Conservation (phyloP, 2,113 vertebrate genomes). For the Dendrocopos noguchii region DNA sequence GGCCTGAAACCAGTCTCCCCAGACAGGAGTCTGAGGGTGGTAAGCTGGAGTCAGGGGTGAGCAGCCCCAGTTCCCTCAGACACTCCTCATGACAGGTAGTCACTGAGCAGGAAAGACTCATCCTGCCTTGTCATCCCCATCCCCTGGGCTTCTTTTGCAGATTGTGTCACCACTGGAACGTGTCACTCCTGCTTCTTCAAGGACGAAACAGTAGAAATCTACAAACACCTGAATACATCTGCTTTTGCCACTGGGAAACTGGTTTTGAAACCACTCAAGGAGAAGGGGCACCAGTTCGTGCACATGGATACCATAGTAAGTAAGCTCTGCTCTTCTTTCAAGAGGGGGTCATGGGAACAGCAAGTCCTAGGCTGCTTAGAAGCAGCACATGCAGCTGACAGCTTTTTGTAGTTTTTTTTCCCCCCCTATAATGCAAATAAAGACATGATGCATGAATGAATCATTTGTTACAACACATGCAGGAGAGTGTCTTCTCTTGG, state of each 20-base stretch:
- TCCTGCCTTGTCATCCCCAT: background rate
- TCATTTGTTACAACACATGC: background rate
- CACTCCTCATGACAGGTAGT: background rate
- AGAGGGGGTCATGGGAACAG: background rate
- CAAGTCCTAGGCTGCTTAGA: background rate
- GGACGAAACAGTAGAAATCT: constrained; percentile 61
- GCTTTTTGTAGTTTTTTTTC: background rate
- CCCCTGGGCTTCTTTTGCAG: constrained; percentile 49
- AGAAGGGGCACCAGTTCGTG: constrained; percentile 79
- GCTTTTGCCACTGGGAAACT: constrained; percentile 77
- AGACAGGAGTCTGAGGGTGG: too few species aligned
- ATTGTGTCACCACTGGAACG: constrained; percentile 64
- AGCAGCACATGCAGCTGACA: background rate
- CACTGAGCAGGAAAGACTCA: background rate
- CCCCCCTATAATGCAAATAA: background rate
- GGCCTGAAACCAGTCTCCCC: too few species aligned
- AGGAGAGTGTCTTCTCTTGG: background rate
- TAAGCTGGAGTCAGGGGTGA: too few species aligned
- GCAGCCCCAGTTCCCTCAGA: too few species aligned
- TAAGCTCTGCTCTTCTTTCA: background rate
- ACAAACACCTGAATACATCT: constrained; percentile 72
- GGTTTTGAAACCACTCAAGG: constrained; percentile 76
- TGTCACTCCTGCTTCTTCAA: constrained; percentile 13
- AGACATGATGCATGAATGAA: background rate
- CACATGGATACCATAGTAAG: constrained; percentile 76